A percentile compares a stretch with the other conserved stretches of the same genome.
phyloP scores from a whole-genome alignment of 2,797 vertebrate genomes.

The Anguilla obscura region DNA sequence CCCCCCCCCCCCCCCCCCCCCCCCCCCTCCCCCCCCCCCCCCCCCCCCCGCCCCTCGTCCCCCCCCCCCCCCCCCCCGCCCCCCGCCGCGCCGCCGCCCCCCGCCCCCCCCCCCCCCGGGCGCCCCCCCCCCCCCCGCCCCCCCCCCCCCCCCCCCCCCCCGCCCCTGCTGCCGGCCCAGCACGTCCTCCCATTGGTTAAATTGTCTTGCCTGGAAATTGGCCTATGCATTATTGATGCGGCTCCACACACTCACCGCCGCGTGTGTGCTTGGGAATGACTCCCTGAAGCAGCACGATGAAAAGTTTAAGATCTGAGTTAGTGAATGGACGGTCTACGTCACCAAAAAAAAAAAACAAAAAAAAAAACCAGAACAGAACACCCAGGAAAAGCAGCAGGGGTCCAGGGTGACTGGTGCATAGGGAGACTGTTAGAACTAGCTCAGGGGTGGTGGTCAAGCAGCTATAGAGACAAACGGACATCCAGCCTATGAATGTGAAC shows the following conservation, averaged over 20 bases:
- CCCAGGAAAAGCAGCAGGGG: background rate
- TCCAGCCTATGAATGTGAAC: background rate
- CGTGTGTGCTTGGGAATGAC: background rate
- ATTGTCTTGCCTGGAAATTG: conserved; percentile 42
- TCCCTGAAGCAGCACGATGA: background rate
- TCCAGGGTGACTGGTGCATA: background rate
- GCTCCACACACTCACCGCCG: background rate
- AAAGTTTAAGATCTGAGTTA: conserved; percentile 5
- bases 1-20: background rate
- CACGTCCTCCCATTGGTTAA: conserved; percentile 39
- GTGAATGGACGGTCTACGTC: background rate
- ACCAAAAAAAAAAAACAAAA: background rate
- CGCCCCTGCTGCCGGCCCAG: conserved; percentile 23
- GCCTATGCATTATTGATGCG: conserved; percentile 41
- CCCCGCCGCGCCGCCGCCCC: no score
- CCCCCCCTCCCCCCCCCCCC: background rate
- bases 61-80: background rate
- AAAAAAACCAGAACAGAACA: background rate
- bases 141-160: background rate
- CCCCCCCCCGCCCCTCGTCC: background rate
- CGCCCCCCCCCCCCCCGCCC: background rate
- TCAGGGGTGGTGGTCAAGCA: conserved; percentile 14
- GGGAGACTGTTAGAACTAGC: background rate
- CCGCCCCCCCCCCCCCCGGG: background rate
- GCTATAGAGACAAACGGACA: background rate